A percentile compares a stretch with the other conserved stretches of the same genome.
phyloP scores from a whole-genome alignment of 1,140 invertebrate genomes.

The Cyphomyrmex costatus region DNA sequence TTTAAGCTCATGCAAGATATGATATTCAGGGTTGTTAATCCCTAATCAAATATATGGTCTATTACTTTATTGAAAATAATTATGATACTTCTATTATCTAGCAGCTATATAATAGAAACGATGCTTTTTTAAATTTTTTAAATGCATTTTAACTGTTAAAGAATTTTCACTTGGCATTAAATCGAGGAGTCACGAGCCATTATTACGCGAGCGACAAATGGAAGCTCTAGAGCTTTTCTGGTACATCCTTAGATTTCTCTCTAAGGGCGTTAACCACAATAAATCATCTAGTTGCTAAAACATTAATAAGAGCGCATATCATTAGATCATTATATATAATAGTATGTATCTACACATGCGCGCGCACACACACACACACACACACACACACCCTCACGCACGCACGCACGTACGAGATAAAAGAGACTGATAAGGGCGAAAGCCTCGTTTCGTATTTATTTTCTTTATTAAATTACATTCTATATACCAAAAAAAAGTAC shows the following conservation, averaged over 20 bases:
- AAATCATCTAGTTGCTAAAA: constrained; percentile 17
- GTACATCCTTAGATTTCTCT: background rate
- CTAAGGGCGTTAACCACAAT: constrained; percentile 10
- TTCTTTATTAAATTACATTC: background rate
- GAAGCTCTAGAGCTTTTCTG: constrained; percentile 17
- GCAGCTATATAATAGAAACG: background rate
- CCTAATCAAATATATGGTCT: background rate
- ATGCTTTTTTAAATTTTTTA: background rate
- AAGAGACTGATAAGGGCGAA: background rate
- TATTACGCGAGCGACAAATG: background rate
- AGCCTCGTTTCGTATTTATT: background rate
- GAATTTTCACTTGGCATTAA: background rate
- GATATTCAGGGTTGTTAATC: background rate
- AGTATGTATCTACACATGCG: too few relatives aligned
- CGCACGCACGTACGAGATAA: too few relatives aligned
- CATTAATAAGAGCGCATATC: constrained; percentile 35
- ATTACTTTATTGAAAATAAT: background rate
- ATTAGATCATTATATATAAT: constrained; percentile 2
- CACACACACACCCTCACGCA: too few relatives aligned
- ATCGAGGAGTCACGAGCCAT: background rate
- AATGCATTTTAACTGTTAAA: background rate
- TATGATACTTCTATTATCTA: background rate
- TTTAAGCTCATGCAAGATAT: background rate
- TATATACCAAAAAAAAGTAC: background rate
- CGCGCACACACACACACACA: too few relatives aligned